These are phyloP conservation scores for Epinotia ramella DNA, from an alignment of 2,888 invertebrate species.

Conservation along the genomic window DNA sequence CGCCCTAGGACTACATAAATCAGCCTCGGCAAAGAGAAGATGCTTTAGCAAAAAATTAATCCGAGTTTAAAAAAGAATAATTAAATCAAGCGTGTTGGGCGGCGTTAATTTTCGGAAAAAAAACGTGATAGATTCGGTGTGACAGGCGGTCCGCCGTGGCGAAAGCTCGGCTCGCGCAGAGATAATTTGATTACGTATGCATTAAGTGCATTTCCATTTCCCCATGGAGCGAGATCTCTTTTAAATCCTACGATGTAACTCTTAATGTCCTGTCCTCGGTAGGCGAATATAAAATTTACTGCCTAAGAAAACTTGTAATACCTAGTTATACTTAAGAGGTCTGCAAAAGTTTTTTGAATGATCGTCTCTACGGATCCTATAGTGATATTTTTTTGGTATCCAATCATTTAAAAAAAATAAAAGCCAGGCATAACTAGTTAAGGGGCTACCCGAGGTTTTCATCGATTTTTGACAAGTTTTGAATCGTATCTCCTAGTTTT, in stretches of 20 bases:
- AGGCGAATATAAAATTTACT: conserved; percentile 28
- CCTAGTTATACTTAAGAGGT: background rate
- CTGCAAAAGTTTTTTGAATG: background rate
- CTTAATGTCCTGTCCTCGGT: conserved; percentile 42
- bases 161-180: conserved; percentile 46
- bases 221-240: conserved; percentile 41
- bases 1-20: too few relatives aligned
- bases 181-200: conserved; percentile 46
- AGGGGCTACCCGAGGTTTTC: too few relatives aligned
- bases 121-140: conserved; percentile 45
- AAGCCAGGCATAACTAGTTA: too few relatives aligned
- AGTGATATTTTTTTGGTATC: too few relatives aligned
- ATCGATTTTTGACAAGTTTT: too few relatives aligned
- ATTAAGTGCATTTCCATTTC: conserved; percentile 58
- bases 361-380: background rate
- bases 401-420: too few relatives aligned
- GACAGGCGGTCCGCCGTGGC: conserved; percentile 21
- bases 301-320: conserved; percentile 13
- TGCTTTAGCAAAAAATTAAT: too few relatives aligned
- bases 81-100: too few relatives aligned
- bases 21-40: too few relatives aligned
- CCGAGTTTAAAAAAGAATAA: too few relatives aligned
- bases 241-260: conserved; percentile 40
- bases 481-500: too few relatives aligned
- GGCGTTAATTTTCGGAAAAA: too few relatives aligned